Evolutionary conservation across 2,888 invertebrate genomes (phyloP).

Genomic region (Byasa hedistus): DNA sequence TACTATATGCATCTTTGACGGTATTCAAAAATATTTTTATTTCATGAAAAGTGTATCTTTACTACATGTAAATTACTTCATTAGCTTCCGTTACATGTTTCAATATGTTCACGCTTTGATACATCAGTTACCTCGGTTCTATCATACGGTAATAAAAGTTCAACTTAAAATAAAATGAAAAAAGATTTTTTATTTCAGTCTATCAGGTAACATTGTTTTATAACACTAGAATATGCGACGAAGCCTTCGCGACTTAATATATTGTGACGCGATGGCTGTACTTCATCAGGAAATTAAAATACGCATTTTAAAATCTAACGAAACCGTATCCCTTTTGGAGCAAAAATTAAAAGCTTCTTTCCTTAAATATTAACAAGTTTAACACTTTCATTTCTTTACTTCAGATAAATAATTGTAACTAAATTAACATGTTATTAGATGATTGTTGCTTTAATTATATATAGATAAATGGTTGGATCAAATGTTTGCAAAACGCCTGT

Average conservation of each 20-base stretch:
- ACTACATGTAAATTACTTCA: constrained; percentile 43
- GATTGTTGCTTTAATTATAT: too few species aligned
- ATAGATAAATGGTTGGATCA: too few species aligned
- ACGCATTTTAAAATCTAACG: background rate
- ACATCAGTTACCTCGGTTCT: background rate
- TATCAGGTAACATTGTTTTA: constrained; percentile 11
- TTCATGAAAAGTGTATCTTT: constrained; percentile 30
- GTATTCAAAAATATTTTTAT: background rate
- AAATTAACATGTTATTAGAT: too few species aligned
- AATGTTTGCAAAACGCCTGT: too few species aligned
- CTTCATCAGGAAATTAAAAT: background rate
- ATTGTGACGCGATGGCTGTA: constrained; percentile 1
- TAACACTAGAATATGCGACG: constrained; percentile 18
- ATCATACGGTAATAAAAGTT: constrained; percentile 10
- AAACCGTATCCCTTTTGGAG: background rate
- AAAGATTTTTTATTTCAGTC: constrained; percentile 9
- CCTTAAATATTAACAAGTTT: too few species aligned
- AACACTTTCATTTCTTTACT: too few species aligned
- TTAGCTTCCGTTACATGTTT: constrained; percentile 36
- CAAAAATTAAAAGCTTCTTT: too few species aligned
- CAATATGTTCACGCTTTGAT: constrained; percentile 20
- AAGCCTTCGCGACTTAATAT: constrained; percentile 5
- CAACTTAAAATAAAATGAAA: constrained; percentile 12
- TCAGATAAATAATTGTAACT: too few species aligned
- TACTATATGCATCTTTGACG: too few species aligned